Percentiles rank a stretch among this genome's conserved stretches.
Conservation (phyloP, 2,888 invertebrate genomes). For the Cephus rjabovi region DNA sequence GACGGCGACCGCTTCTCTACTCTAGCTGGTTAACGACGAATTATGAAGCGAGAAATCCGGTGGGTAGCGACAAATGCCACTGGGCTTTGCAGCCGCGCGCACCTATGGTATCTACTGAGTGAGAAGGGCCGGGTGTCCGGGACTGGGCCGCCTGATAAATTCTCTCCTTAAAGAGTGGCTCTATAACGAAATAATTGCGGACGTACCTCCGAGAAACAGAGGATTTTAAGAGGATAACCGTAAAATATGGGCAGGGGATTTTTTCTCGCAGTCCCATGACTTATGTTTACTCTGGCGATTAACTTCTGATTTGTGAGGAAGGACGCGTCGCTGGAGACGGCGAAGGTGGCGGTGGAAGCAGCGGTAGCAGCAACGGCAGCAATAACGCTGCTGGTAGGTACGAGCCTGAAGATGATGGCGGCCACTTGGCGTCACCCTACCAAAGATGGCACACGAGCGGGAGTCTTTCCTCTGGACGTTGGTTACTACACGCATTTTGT, state of each 20-base stretch:
- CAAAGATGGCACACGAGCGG: too few relatives aligned
- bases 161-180: conserved; percentile 1
- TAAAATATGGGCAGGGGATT: background rate
- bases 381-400: too few relatives aligned
- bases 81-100: background rate
- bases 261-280: background rate
- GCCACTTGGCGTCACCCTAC: too few relatives aligned
- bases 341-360: too few relatives aligned
- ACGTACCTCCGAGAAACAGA: background rate
- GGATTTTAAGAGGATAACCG: conserved; percentile 1
- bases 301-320: conserved; percentile 5
- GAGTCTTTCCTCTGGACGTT: too few relatives aligned
- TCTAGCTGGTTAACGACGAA: background rate
- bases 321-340: background rate
- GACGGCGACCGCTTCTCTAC: background rate
- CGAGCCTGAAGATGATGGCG: too few relatives aligned
- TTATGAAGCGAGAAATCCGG: conserved; percentile 3
- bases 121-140: background rate
- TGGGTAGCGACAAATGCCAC: conserved; percentile 2
- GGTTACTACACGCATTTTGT: background rate
- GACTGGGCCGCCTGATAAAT: background rate
- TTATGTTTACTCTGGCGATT: conserved; percentile 1
- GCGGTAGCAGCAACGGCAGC: too few relatives aligned
- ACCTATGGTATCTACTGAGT: too few relatives aligned
- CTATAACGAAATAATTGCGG: conserved; percentile 2